Conservation (phyloP, 2,113 vertebrate genomes). For the Elgaria multicarinata region DNA sequence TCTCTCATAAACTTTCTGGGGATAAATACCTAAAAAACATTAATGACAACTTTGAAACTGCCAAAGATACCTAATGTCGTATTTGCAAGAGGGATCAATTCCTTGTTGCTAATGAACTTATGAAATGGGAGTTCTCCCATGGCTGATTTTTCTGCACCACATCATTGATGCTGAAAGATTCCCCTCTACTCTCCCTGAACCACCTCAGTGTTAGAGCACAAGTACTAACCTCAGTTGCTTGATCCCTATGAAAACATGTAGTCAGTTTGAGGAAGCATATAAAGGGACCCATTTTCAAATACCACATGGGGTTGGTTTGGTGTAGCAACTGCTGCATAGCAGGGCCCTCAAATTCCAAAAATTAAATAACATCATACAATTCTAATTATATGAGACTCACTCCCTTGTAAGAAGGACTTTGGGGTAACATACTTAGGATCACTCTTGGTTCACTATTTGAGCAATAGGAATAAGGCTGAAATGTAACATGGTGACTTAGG, state of each 20-base stretch:
- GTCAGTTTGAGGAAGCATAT: no score
- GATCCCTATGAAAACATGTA: neutral
- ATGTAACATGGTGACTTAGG: neutral
- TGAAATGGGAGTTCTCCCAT: neutral
- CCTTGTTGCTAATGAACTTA: neutral
- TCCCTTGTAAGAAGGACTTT: neutral
- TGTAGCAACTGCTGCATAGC: no score
- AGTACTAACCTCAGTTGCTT: neutral
- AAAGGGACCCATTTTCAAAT: neutral
- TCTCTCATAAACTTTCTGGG: no score
- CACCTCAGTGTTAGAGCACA: neutral
- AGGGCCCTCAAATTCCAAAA: neutral
- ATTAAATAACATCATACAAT: neutral
- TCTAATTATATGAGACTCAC: neutral
- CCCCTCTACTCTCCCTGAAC: neutral
- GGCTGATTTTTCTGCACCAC: neutral
- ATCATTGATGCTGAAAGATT: neutral
- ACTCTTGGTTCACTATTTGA: neutral
- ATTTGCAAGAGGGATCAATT: neutral
- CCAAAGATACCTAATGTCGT: no score
- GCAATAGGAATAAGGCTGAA: neutral
- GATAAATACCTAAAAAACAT: no score
- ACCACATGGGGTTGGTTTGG: neutral
- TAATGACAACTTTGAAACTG: no score
- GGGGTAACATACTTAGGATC: neutral